phyloP scores from a whole-genome alignment of 1,140 invertebrate genomes.

The Trinorchestia longiramus region DNA sequence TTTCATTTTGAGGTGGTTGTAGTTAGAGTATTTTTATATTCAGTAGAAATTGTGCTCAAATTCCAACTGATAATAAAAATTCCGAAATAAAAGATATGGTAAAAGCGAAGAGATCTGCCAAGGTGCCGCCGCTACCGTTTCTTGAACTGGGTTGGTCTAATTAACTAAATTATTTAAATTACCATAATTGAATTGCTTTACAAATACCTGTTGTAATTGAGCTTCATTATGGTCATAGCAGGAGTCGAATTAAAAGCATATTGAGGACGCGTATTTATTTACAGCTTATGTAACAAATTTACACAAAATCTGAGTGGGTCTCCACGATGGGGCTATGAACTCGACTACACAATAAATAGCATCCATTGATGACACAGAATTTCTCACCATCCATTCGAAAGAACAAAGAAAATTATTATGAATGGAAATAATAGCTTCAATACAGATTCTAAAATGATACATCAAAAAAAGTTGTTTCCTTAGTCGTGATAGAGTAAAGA shows the following conservation, averaged over 20 bases:
- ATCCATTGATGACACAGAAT: not conserved
- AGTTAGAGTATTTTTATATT: too few relatives aligned
- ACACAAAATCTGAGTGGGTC: not conserved
- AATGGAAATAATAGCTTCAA: not conserved
- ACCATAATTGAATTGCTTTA: too few relatives aligned
- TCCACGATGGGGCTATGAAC: not conserved
- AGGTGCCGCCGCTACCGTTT: too few relatives aligned
- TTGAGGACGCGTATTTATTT: not conserved
- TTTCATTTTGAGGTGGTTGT: too few relatives aligned
- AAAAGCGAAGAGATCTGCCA: too few relatives aligned
- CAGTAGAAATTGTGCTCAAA: too few relatives aligned
- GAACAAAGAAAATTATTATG: not conserved
- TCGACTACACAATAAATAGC: conserved; percentile 10
- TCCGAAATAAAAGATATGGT: too few relatives aligned
- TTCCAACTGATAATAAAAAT: too few relatives aligned
- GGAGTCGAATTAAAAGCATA: not conserved
- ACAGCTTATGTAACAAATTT: conserved; percentile 40
- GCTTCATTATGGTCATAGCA: too few relatives aligned
- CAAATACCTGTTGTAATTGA: too few relatives aligned
- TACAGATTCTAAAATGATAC: not conserved
- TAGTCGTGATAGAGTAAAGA: not conserved
- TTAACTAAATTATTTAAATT: too few relatives aligned
- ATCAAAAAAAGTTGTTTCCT: not conserved
- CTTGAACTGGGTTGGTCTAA: too few relatives aligned
- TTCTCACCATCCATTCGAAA: not conserved